Conservation (phyloP, 1,140 invertebrate species). For the Cydia pomonella region DNA sequence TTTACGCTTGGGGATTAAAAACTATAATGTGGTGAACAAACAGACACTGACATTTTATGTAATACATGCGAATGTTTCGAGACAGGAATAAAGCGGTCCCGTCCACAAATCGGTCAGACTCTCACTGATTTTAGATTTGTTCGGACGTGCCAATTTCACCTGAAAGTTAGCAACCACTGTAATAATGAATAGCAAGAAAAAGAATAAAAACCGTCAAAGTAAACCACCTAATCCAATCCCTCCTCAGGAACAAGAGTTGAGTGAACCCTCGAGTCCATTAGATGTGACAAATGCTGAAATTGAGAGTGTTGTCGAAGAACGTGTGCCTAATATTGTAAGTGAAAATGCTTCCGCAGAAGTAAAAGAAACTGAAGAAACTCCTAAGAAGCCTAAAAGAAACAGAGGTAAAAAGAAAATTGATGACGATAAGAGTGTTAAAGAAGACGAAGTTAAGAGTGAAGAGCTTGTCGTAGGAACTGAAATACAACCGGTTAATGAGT, state of each 20-base stretch:
- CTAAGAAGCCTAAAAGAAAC: constrained; percentile 71
- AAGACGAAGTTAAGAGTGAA: constrained; percentile 41
- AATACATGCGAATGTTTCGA: constrained; percentile 55
- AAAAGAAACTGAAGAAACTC: constrained; percentile 43
- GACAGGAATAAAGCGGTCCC: constrained; percentile 64
- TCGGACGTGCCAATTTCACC: constrained; percentile 41
- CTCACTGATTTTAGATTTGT: constrained; percentile 49
- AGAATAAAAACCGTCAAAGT: constrained; percentile 58
- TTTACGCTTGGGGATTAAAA: constrained; percentile 16
- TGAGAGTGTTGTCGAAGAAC: constrained; percentile 45
- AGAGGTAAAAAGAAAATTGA: constrained; percentile 68
- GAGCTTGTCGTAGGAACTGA: constrained; percentile 24
- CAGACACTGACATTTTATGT: constrained; percentile 65
- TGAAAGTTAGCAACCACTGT: constrained; percentile 33
- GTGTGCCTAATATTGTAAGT: constrained; percentile 48
- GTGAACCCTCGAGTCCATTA: constrained; percentile 36
- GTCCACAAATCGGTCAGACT: constrained; percentile 64
- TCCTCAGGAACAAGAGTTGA: constrained; percentile 39
- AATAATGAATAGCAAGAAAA: constrained; percentile 69
- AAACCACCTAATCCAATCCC: constrained; percentile 49
- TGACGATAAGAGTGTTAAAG: constrained; percentile 34
- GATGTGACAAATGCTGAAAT: constrained; percentile 36
- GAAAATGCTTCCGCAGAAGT: constrained; percentile 42
- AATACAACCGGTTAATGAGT: constrained; percentile 17
- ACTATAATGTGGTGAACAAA: not conserved